Percentiles rank a stretch among this genome's conserved stretches.
phyloP scores from a whole-genome alignment of 64 coral and sea anemone genomes.

The Montipora capricornis region DNA sequence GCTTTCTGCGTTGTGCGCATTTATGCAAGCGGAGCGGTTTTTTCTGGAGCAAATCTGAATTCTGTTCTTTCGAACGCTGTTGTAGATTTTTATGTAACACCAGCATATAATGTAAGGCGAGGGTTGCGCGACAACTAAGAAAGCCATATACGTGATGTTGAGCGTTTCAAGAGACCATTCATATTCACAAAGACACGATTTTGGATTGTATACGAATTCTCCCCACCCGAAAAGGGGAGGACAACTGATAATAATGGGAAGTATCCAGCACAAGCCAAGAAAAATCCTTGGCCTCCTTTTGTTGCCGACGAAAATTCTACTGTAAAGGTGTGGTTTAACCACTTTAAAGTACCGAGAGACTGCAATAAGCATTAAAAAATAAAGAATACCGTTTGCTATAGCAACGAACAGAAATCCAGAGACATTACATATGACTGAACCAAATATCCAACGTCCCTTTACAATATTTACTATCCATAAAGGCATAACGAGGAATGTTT shows the following conservation, averaged over 20 bases:
- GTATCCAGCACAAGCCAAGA: conserved; percentile 23
- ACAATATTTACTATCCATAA: conserved; percentile 48
- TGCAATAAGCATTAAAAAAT: conserved; percentile 36
- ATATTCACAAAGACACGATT: conserved; percentile 18
- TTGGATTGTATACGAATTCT: background rate
- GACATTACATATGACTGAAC: conserved; percentile 18
- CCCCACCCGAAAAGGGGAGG: conserved; percentile 63
- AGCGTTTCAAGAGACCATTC: conserved; percentile 37
- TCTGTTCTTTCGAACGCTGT: conserved; percentile 43
- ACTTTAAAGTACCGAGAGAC: conserved; percentile 70
- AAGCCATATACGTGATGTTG: conserved; percentile 37
- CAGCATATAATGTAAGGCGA: conserved; percentile 49
- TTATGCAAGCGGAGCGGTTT: background rate
- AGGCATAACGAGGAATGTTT: conserved; percentile 57
- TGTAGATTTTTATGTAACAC: conserved; percentile 72
- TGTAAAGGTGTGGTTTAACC: conserved; percentile 39
- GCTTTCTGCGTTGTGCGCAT: conserved; percentile 44
- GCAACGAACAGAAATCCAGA: conserved; percentile 10
- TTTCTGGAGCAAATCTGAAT: conserved; percentile 27
- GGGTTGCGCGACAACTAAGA: conserved; percentile 5
- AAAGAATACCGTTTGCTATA: conserved; percentile 45
- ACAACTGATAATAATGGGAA: background rate
- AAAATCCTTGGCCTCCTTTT: background rate
- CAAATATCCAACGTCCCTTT: conserved; percentile 57
- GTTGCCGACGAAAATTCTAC: conserved; percentile 5